Conservation (phyloP, 2,888 invertebrate species). For the Apamea crenata region DNA sequence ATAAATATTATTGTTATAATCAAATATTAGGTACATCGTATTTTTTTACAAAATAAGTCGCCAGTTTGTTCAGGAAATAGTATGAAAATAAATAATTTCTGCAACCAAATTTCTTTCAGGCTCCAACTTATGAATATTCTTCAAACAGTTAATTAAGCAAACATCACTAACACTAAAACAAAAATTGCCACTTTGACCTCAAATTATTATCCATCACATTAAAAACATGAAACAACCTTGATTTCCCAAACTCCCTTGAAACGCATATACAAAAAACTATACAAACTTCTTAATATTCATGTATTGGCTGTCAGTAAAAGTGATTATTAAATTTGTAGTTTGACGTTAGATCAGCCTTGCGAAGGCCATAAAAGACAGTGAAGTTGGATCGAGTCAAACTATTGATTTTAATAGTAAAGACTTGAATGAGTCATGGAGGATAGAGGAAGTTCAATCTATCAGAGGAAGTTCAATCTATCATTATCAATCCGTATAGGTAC, state of each 20-base stretch:
- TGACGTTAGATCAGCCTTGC: constrained; percentile 51
- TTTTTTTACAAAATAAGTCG: neutral
- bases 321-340: constrained; percentile 56
- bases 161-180: constrained; percentile 13
- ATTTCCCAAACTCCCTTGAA: constrained; percentile 57
- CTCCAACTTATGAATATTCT: constrained; percentile 18
- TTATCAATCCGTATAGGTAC: neutral
- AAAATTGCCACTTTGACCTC: constrained; percentile 58
- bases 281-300: constrained; percentile 50
- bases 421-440: constrained; percentile 30
- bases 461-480: constrained; percentile 7
- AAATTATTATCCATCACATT: constrained; percentile 33
- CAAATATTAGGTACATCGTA: too few species aligned
- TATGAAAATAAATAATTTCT: neutral
- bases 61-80: neutral
- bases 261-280: constrained; percentile 44
- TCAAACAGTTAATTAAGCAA: neutral
- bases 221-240: constrained; percentile 42
- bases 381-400: neutral
- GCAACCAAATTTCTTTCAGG: neutral
- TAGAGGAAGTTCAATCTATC: constrained; percentile 7
- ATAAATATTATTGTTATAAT: too few species aligned
- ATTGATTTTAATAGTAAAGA: neutral
- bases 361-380: constrained; percentile 40
- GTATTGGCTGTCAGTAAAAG: constrained; percentile 57